A percentile compares a stretch with the other conserved stretches of the same genome.
Evolutionary conservation across 2,113 vertebrate genomes (phyloP).

Genomic region (Coregonus clupeaformis): DNA sequence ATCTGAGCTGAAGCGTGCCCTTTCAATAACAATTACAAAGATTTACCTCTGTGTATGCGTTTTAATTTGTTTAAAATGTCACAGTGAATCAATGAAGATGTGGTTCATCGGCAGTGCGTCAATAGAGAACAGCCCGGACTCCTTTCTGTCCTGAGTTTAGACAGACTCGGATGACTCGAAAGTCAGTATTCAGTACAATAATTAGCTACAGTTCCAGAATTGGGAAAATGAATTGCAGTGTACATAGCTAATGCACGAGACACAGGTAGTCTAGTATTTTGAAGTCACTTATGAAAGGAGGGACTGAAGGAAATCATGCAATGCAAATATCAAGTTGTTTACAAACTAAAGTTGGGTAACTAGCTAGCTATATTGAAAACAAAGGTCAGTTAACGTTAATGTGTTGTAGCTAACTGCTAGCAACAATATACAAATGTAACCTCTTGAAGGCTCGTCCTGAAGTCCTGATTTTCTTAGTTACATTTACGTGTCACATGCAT

Average conservation of each 20-base stretch:
- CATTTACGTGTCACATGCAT: too few relatives aligned
- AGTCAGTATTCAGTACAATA: too few relatives aligned
- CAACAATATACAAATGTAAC: too few relatives aligned
- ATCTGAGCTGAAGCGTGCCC: background rate
- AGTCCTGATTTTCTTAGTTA: too few relatives aligned
- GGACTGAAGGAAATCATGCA: too few relatives aligned
- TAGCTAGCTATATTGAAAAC: background rate
- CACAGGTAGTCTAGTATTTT: background rate
- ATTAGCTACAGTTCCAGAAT: background rate
- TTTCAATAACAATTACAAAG: background rate
- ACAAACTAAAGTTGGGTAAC: slow-evolving; percentile 14
- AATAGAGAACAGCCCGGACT: background rate
- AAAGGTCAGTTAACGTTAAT: too few relatives aligned
- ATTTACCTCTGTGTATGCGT: background rate
- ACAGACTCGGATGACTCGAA: too few relatives aligned
- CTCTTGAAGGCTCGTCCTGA: too few relatives aligned
- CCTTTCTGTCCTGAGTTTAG: too few relatives aligned
- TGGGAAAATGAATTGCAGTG: too few relatives aligned
- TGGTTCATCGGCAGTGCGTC: background rate
- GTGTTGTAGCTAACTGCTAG: too few relatives aligned
- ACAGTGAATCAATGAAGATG: background rate
- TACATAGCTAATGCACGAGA: background rate
- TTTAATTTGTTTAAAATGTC: background rate
- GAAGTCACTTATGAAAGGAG: too few relatives aligned
- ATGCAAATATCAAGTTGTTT: background rate